These are phyloP conservation scores for Ashinkailepas kermadecensis DNA, from an alignment of 2,888 invertebrate genomes.

Conservation along the genomic window DNA sequence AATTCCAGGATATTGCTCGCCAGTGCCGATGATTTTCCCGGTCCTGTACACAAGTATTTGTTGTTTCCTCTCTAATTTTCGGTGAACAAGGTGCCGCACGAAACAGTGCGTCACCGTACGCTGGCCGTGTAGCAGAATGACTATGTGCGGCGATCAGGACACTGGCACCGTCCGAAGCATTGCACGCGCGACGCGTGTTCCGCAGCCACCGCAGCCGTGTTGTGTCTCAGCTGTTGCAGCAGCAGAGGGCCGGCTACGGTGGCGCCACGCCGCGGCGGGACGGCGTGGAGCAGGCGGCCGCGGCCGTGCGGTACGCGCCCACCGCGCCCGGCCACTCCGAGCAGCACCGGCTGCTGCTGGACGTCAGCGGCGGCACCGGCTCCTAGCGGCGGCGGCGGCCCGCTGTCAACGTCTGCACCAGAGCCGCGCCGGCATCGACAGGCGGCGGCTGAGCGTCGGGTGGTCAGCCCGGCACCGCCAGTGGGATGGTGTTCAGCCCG, in stretches of 20 bases:
- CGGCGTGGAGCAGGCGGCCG: background rate
- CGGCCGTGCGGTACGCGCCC: constrained; percentile 2
- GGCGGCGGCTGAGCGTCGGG: too few species aligned
- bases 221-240: background rate
- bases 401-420: too few species aligned
- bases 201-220: too few species aligned
- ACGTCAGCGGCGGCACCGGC: background rate
- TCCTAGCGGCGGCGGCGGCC: background rate
- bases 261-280: background rate
- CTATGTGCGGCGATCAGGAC: background rate
- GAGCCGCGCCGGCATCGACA: too few species aligned
- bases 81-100: background rate
- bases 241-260: constrained; percentile 10
- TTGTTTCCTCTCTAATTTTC: rapidly evolving
- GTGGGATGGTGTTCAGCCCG: too few species aligned
- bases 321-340: background rate
- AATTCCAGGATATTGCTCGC: too few species aligned
- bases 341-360: background rate
- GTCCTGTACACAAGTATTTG: background rate
- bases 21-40: too few species aligned
- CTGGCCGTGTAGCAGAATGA: background rate
- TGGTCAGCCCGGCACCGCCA: too few species aligned
- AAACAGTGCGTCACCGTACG: background rate
- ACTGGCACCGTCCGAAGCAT: too few species aligned
- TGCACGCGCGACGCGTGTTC: too few species aligned